phyloP scores from a whole-genome alignment of 2,113 vertebrate genomes.

The Callaeas wilsoni region DNA sequence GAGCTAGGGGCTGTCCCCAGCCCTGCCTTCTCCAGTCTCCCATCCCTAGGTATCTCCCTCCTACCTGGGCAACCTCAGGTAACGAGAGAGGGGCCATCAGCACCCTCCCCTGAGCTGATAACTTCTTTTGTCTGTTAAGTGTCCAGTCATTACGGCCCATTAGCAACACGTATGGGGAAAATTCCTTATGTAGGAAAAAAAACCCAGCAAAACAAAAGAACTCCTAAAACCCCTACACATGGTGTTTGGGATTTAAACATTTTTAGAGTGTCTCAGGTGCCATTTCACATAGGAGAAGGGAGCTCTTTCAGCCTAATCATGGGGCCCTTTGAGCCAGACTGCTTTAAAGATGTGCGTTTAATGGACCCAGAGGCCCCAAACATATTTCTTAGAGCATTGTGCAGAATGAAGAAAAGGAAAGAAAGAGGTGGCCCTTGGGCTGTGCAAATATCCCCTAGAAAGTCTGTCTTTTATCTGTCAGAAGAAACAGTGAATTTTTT shows the following conservation, averaged over 20 bases:
- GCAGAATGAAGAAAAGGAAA: neutral
- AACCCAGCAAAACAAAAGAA: too few species aligned
- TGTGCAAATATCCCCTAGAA: neutral
- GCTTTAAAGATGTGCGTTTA: neutral
- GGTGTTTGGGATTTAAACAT: neutral
- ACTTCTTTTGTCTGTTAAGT: too few species aligned
- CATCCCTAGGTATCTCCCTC: too few species aligned
- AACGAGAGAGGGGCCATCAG: too few species aligned
- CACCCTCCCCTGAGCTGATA: too few species aligned
- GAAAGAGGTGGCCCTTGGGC: neutral
- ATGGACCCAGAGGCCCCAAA: neutral
- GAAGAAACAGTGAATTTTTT: neutral
- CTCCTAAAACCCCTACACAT: too few species aligned
- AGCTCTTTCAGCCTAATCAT: neutral
- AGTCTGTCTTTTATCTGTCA: neutral
- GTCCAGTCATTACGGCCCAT: too few species aligned
- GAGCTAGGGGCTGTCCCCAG: too few species aligned
- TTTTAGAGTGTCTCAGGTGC: neutral
- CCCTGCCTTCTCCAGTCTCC: too few species aligned
- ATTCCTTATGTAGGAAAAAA: too few species aligned
- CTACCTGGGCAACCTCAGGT: too few species aligned
- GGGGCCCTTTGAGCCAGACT: neutral
- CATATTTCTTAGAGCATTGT: neutral
- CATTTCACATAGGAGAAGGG: neutral
- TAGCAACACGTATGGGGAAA: too few species aligned